phyloP scores from a whole-genome alignment of 2,888 invertebrate genomes.

The Tachina grossa region DNA sequence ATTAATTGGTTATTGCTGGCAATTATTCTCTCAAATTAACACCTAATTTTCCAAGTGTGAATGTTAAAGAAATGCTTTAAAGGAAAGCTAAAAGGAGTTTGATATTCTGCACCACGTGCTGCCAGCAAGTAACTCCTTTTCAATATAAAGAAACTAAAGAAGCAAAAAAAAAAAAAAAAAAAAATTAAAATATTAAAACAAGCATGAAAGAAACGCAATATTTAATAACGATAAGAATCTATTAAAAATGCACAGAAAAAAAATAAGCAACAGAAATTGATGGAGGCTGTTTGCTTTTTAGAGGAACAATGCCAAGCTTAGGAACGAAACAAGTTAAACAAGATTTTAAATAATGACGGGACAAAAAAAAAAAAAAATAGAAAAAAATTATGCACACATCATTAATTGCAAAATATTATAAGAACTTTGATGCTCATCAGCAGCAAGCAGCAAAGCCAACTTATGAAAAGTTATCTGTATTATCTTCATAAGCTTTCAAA shows the following conservation, averaged over 20 bases:
- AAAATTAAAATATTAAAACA: constrained; percentile 12
- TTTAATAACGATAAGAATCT: constrained; percentile 61
- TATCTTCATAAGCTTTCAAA: not conserved
- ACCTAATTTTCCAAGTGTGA: constrained; percentile 62
- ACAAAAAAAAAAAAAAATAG: not conserved
- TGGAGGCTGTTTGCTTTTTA: constrained; percentile 5
- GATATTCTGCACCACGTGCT: constrained; percentile 44
- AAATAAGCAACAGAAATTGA: constrained; percentile 8
- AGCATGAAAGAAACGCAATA: constrained; percentile 21
- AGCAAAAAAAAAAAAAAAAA: not conserved
- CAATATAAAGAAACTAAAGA: not conserved
- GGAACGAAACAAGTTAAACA: constrained; percentile 63
- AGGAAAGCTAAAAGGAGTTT: constrained; percentile 19
- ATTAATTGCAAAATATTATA: constrained; percentile 55
- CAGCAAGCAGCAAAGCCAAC: constrained; percentile 49
- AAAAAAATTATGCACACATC: constrained; percentile 39
- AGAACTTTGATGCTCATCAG: constrained; percentile 50
- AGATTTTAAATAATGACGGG: constrained; percentile 22
- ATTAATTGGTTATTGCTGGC: constrained; percentile 49
- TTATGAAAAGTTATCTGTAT: constrained; percentile 9
- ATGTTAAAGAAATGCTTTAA: constrained; percentile 20
- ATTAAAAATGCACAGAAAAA: constrained; percentile 41
- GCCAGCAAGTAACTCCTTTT: constrained; percentile 24
- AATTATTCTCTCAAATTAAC: constrained; percentile 65
- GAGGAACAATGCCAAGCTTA: constrained; percentile 12